A percentile compares a stretch with the other conserved stretches of the same genome.
Conservation (phyloP, 1,140 invertebrate genomes). For the Heliconius eleuchia region DNA sequence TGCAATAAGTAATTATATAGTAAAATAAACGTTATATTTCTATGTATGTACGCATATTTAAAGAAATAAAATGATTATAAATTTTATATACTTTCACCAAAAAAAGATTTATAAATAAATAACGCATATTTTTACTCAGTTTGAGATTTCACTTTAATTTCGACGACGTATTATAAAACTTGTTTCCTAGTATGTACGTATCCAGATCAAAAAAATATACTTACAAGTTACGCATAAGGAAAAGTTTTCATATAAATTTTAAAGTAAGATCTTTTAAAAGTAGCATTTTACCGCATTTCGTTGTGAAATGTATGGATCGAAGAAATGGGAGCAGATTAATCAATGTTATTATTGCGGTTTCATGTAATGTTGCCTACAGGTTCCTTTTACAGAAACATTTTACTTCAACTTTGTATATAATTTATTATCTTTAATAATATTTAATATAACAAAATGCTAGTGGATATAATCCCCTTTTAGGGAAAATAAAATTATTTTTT, state of each 20-base stretch:
- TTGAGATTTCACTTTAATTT: constrained; percentile 1
- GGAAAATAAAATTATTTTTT: background rate
- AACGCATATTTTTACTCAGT: background rate
- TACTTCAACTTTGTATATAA: too few relatives aligned
- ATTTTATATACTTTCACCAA: background rate
- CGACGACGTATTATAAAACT: background rate
- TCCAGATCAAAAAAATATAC: background rate
- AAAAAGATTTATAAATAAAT: background rate
- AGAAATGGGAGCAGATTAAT: constrained; percentile 43
- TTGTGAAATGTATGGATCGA: constrained; percentile 40
- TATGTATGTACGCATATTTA: background rate
- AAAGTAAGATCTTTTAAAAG: constrained; percentile 13
- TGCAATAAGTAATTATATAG: too few relatives aligned
- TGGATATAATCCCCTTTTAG: background rate
- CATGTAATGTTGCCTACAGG: background rate
- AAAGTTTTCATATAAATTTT: background rate
- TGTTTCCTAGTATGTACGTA: background rate
- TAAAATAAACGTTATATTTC: background rate
- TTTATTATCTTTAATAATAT: too few relatives aligned
- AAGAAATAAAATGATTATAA: background rate
- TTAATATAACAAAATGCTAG: background rate
- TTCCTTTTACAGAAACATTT: background rate
- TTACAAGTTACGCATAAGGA: background rate
- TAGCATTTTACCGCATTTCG: constrained; percentile 32
- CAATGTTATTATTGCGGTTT: constrained; percentile 2